These are phyloP conservation scores for Epinephelus fuscoguttatus DNA, from an alignment of 2,113 vertebrate species.

Conservation along the genomic window DNA sequence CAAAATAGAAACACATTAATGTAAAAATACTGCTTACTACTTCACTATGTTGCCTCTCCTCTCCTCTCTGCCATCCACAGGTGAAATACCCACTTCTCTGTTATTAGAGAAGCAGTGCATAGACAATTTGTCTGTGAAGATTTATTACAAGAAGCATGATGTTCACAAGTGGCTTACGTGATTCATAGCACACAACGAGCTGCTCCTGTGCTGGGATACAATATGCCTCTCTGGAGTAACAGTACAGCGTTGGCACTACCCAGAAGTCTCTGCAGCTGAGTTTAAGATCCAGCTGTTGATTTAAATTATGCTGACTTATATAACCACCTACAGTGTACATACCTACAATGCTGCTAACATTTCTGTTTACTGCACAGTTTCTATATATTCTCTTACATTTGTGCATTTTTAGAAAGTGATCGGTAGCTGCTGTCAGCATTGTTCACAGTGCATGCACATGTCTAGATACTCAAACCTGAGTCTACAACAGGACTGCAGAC, in stretches of 20 bases:
- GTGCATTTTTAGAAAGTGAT: background rate
- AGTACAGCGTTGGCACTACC: background rate
- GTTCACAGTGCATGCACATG: background rate
- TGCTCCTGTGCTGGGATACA: background rate
- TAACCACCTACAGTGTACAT: background rate
- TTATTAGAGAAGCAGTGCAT: background rate
- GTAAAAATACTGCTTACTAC: background rate
- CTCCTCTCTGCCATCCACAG: background rate
- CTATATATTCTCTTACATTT: background rate
- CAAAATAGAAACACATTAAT: background rate
- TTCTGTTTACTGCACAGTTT: background rate
- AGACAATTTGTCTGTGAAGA: background rate
- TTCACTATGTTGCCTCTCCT: no score
- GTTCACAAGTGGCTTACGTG: background rate
- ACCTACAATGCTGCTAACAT: background rate
- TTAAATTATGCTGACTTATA: background rate
- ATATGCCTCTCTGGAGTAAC: background rate
- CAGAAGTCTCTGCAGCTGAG: background rate
- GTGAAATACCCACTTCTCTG: background rate
- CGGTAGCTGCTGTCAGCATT: background rate
- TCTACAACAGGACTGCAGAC: background rate
- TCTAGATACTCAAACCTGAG: background rate
- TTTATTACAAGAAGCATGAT: background rate
- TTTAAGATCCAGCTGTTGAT: constrained; percentile 2
- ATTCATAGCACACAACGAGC: background rate